These are phyloP conservation scores for Nesoenas mayeri DNA, from an alignment of 2,113 vertebrate species.

Conservation along the genomic window DNA sequence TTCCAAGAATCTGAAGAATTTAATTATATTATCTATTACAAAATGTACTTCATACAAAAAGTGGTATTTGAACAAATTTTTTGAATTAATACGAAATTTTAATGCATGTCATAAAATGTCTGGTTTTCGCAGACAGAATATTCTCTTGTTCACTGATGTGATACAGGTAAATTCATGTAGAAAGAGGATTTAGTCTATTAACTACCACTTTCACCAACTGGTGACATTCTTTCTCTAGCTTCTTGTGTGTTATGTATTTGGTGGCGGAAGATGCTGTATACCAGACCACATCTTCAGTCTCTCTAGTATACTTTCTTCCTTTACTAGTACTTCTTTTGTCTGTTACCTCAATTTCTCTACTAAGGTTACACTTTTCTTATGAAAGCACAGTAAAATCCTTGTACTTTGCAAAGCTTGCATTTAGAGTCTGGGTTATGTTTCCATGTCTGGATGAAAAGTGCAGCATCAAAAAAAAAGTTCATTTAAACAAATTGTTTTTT, in stretches of 20 bases:
- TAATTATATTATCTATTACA: slow-evolving; percentile 10
- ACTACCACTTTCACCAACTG: background rate
- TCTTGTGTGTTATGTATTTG: background rate
- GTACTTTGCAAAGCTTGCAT: background rate
- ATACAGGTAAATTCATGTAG: background rate
- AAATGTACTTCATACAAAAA: background rate
- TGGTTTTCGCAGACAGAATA: background rate
- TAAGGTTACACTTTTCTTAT: background rate
- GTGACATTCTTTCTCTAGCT: background rate
- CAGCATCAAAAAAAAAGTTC: background rate
- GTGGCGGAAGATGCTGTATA: background rate
- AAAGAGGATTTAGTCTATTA: background rate
- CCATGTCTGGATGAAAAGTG: background rate
- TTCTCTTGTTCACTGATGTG: background rate
- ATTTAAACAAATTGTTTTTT: background rate
- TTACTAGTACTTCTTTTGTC: background rate
- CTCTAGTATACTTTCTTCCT: background rate
- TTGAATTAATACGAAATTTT: slow-evolving; percentile 22
- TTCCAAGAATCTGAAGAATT: background rate
- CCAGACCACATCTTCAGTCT: background rate
- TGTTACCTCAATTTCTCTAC: background rate
- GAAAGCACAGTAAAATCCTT: background rate
- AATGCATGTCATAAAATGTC: background rate
- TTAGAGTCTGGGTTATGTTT: background rate
- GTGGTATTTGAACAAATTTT: background rate